A percentile compares a stretch with the other conserved stretches of the same genome.
These are phyloP conservation scores for Coremacera marginata DNA, from an alignment of 2,888 invertebrate species.

Conservation along the genomic window DNA sequence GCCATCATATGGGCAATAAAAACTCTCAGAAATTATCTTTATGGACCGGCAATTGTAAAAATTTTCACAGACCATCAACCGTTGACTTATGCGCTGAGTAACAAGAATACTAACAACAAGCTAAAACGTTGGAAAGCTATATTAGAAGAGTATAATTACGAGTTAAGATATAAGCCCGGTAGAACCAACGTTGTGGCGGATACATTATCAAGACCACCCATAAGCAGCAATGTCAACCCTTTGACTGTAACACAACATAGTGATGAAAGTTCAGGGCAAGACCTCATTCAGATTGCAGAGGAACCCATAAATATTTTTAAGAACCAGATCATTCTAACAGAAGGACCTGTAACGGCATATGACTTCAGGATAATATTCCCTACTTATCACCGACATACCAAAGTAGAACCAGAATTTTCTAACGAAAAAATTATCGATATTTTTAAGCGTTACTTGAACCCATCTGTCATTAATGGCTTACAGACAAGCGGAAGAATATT, in stretches of 20 bases:
- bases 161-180: conserved; percentile 33
- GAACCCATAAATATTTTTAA: too few relatives aligned
- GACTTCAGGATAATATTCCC: neutral
- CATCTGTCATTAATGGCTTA: neutral
- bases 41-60: conserved; percentile 27
- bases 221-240: conserved; percentile 6
- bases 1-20: conserved; percentile 38
- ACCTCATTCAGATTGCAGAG: too few relatives aligned
- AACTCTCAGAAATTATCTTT: conserved; percentile 33
- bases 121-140: conserved; percentile 40
- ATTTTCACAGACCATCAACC: conserved; percentile 41
- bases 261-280: conserved; percentile 15
- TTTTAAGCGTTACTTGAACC: too few relatives aligned
- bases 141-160: conserved; percentile 39
- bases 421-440: too few relatives aligned
- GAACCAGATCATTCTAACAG: too few relatives aligned
- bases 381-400: neutral
- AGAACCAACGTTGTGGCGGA: conserved; percentile 34
- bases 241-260: conserved; percentile 7
- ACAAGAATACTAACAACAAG: conserved; percentile 37
- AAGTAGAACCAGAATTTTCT: neutral
- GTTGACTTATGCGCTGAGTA: conserved; percentile 32
- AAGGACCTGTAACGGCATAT: too few relatives aligned
- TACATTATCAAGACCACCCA: conserved; percentile 31
- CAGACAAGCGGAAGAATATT: neutral